These are phyloP conservation scores for Cirrhinus molitorella DNA, from an alignment of 2,797 vertebrate genomes.

Conservation along the genomic window DNA sequence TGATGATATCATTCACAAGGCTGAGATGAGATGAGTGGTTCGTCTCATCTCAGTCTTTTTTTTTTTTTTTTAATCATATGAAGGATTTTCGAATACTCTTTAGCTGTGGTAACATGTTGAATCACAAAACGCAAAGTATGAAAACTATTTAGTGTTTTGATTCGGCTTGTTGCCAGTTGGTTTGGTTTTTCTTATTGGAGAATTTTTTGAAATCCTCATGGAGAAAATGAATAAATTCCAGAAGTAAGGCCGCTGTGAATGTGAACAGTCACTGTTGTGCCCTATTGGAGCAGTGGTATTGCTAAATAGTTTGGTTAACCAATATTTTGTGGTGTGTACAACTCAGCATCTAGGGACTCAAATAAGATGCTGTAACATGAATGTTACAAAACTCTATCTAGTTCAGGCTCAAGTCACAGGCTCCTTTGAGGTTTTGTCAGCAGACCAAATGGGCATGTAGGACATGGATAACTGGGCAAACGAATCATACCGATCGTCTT, in stretches of 20 bases:
- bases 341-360: not conserved
- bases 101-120: not conserved
- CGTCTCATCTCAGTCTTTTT: no score
- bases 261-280: not conserved
- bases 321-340: slow-evolving; percentile 5
- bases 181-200: not conserved
- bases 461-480: not conserved
- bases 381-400: slow-evolving; percentile 14
- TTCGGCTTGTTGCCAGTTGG: not conserved
- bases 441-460: not conserved
- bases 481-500: not conserved
- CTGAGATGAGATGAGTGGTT: not conserved
- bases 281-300: not conserved
- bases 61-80: no score
- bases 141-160: not conserved
- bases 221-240: not conserved
- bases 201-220: not conserved
- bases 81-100: not conserved
- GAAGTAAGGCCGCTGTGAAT: not conserved
- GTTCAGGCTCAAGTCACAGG: not conserved
- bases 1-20: not conserved
- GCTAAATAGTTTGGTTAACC: slow-evolving; percentile 34
- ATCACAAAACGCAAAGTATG: not conserved
- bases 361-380: slow-evolving; percentile 7
- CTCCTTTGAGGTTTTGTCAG: slow-evolving; percentile 21